These are phyloP conservation scores for Alosa alosa DNA, from an alignment of 2,113 vertebrate species.

Conservation along the genomic window DNA sequence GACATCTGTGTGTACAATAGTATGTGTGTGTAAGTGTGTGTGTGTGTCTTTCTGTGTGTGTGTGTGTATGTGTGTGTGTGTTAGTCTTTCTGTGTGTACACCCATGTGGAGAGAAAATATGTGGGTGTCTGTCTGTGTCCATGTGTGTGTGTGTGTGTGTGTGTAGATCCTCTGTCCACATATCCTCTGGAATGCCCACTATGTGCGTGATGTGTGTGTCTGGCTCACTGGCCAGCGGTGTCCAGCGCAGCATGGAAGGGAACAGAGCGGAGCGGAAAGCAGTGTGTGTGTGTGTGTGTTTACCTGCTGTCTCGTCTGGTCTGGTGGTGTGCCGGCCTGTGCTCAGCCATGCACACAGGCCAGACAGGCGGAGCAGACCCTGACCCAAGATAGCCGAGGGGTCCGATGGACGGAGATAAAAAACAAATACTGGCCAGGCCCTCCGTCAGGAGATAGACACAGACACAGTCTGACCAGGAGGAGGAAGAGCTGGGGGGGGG, in stretches of 20 bases:
- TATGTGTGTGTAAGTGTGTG: neutral
- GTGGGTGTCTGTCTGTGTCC: slow-evolving; percentile 47
- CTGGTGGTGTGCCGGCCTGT: too few species aligned
- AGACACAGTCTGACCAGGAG: neutral
- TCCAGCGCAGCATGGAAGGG: neutral
- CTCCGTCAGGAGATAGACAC: neutral
- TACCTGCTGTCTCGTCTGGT: slow-evolving; percentile 51
- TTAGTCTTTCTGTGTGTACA: too few species aligned
- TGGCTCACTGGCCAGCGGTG: neutral
- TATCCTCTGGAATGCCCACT: slow-evolving; percentile 71
- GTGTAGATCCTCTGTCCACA: slow-evolving; percentile 54
- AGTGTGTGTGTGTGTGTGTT: slow-evolving; percentile 20
- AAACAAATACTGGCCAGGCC: too few species aligned
- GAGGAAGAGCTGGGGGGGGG: neutral
- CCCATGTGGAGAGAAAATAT: neutral
- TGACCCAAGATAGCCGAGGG: slow-evolving; percentile 1
- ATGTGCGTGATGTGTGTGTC: slow-evolving; percentile 51
- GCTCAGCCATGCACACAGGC: neutral
- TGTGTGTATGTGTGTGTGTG: slow-evolving; percentile 1
- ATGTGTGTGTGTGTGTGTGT: neutral
- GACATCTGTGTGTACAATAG: neutral
- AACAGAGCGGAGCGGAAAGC: neutral
- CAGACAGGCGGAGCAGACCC: neutral
- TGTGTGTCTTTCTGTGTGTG: neutral
- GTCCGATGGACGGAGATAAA: neutral